A percentile compares a stretch with the other conserved stretches of the same genome.
Conservation (phyloP, 35 echinoderm and acorn worm species). For the Stichopus chloronotus region DNA sequence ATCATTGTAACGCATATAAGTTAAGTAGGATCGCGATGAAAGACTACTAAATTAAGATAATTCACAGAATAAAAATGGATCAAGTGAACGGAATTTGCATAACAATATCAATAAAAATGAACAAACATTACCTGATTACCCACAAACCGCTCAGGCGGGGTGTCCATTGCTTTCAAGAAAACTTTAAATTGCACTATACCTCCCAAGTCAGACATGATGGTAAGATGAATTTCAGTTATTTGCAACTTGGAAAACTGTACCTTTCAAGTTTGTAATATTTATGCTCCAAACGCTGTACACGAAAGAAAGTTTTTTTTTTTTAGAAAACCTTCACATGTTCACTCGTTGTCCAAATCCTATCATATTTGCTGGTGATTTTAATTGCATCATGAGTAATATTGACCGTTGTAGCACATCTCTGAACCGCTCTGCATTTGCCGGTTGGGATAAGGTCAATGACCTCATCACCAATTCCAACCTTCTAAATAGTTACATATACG, state of each 20-base stretch:
- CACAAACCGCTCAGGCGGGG: conserved; percentile 40
- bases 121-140: no score
- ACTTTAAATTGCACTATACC: conserved; percentile 6
- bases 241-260: conserved; percentile 3
- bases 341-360: conserved; percentile 4
- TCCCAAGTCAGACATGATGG: conserved; percentile 31
- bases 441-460: conserved; percentile 2
- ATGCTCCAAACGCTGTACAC: not conserved
- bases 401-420: not conserved
- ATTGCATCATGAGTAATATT: conserved; percentile 36
- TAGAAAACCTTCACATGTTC: not conserved
- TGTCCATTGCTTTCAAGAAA: conserved; percentile 17
- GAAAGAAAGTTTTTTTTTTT: conserved; percentile 35
- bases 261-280: conserved; percentile 57
- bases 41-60: no score
- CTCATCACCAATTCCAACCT: not conserved
- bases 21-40: no score
- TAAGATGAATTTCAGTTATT: conserved; percentile 14
- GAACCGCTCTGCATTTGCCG: conserved; percentile 31
- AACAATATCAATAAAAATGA: no score
- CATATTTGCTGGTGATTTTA: conserved; percentile 46
- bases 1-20: no score
- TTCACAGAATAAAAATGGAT: no score
- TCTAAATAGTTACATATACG: not conserved
- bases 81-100: no score